Evolutionary conservation across 2,888 invertebrate species (phyloP), one percentile per base, ranked within the genome.

Genomic region (Noctua fimbriata): DNA sequence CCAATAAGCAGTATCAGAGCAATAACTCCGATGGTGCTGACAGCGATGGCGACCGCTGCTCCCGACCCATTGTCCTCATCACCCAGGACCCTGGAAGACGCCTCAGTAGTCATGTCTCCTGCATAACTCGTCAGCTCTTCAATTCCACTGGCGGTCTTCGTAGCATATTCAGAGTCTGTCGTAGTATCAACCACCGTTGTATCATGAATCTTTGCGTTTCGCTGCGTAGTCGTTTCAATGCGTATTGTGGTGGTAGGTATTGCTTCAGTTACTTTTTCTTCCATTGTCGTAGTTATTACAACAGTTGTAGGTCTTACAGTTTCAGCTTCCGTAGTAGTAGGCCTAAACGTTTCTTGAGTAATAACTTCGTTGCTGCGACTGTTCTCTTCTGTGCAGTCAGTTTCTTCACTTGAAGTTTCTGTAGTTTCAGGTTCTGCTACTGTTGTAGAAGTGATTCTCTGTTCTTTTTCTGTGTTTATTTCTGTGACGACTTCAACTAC

Each of bases 1-100:
- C 98, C 98, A 77, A 98, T 98, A n/a, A 99, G 96, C 21, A 98
- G 95, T 66, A 98, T 95, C 75, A 98, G 95, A 69, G 98, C 98
- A 73, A 98, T 97, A 28, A 98, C 98, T 14, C 98, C 98, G 77
- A 98, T 98, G 21, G 98, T 98, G 87, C 98, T 98, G 81, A 99
- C 98, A 14, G 98, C 98, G 81, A 98, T 98, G 24, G 98, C 98
- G 21, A 98, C 98, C 73, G 98, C 98, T 10, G 98, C 98, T 78
- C 98, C 98, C 0, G 97, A 97, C 67, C 97, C 97, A 7, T 97
- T 81, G 36, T 89, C 96, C 60, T 96, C 96, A 14, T 92, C 94
- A 9, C 92, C 91, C 28, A 93, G 72, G 89, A 90, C 94, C 88
- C 90, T 93, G 47, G 91, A 93, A 47, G 93, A 94, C 52, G 92